Base-by-base conservation (phyloP, 2,113 vertebrate species). In the Phasianus colchicus region DNA sequence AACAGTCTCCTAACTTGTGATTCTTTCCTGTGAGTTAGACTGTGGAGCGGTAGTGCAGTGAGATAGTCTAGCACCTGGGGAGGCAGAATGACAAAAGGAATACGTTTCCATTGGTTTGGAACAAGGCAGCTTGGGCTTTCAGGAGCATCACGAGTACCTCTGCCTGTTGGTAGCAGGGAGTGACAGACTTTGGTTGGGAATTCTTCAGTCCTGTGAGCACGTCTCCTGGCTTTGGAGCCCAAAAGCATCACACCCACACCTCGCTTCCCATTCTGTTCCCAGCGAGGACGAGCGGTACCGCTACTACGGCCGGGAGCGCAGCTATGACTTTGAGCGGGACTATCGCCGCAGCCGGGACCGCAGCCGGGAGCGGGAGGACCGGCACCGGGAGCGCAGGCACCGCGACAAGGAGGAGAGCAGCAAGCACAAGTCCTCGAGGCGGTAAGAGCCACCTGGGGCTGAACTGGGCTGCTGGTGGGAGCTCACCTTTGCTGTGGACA, bases 391-490 rank as follows among this genome's bases (percentile, higher is more conserved):
- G 88, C 96, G 96, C 81, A 67, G 96, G 70, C 97, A 97, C 78
- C 45, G 96, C 4, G 96, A 98, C 86, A 97, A 98, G 47, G 98
- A 98, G 81, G 97, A 98, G 72, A 75, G 96, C 89, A 88, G 93
- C 83, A 98, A 98, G 93, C 97, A 97, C 88, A 98, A 97, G 73
- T 97, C 97, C 10, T 98, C 97, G 3, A 95, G 97, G 11, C 96
- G 97, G 97, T 98, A 79, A 73, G 95, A 13, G 21, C 71, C 8
- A 32, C 13, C 13, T 1, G 1, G 45, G 17, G 15, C 3, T 10
- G 21, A 5, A 4, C 6, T 0, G 76, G 50, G 52, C 72, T 38
- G 48, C 3, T 6, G 32, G 2, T 7, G 60, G 60, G 48, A 55
- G 13, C 34, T 2, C 38, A 3, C 24, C 11, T 40, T 14, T 12